Evolutionary conservation across 2,113 vertebrate species (phyloP), one percentile per base, ranked within the genome.

Genomic region (Phycodurus eques): DNA sequence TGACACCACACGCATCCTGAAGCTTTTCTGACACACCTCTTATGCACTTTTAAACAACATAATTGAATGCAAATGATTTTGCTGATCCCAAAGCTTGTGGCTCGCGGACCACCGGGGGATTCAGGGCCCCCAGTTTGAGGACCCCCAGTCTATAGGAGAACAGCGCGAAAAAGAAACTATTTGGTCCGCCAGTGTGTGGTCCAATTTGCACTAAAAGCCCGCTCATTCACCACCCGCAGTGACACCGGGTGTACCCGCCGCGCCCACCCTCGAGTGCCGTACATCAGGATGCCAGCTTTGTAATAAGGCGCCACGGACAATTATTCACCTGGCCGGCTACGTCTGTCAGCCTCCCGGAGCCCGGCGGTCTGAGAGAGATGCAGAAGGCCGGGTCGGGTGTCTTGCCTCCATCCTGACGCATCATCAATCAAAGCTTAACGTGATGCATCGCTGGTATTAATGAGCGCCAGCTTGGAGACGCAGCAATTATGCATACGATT

Each of bases 361-460:
- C 87, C 74, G 84, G 81, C 11, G 33, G 60, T 63, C 60, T 39
- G 33, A 42, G 33, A 62, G 60, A 42, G 33, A 42, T 57, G 56
- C 22, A 10, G 3, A 8, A 27, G 56, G n/a, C 8, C 12, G 22
- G 20, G 53, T 10, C 9, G 12, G 11, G 12, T 47, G 46, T 11
- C 6, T 2, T 78, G 81, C 62, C 69, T 80, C 77, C 13, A 74
- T 81, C 70, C 75, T 84, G 81, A 88, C 87, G 89, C 75, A 81
- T 78, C 80, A 90, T 88, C 81, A 90, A 84, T 88, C 85, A 81
- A 81, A 53, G 71, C 74, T 60, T 5, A 82, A 76, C 70, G 84
- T 87, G 87, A 88, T 80, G 79, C 84, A 83, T 85, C 81, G 77
- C 72, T 84, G 80, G 71, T 85, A 88, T 87, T 88, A 88, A 89